phyloP scores from a whole-genome alignment of 2,888 invertebrate genomes.

The Hirudinaria manillensis region DNA sequence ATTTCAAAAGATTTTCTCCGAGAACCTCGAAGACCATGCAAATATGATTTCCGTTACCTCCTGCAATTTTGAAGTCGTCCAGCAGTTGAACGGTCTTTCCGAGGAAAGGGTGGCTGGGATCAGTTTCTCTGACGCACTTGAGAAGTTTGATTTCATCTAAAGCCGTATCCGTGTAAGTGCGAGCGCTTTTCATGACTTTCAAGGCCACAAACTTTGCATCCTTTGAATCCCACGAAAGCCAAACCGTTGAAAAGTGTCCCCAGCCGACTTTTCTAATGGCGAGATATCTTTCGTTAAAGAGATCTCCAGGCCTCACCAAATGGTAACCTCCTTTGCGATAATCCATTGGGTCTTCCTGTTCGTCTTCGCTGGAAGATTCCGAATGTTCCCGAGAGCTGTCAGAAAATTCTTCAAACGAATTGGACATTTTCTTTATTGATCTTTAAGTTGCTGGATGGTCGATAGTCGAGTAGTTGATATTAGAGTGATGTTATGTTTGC shows the following conservation, averaged over 20 bases:
- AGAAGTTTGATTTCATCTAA: constrained; percentile 96
- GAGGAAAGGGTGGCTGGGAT: constrained; percentile 81
- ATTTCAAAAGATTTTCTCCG: constrained; percentile 91
- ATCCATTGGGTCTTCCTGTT: no score
- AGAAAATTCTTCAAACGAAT: no score
- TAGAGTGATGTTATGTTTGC: no score
- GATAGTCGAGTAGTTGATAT: no score
- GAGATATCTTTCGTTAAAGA: constrained; percentile 86
- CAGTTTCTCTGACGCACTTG: constrained; percentile 74
- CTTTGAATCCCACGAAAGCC: no score
- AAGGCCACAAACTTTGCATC: constrained; percentile 79
- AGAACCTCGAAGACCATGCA: constrained; percentile 99
- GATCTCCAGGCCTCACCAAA: constrained; percentile 64
- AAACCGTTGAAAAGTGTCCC: background rate
- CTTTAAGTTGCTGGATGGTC: no score
- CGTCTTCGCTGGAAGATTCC: no score
- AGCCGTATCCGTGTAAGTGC: constrained; percentile 97
- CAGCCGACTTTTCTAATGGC: background rate
- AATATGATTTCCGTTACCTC: constrained; percentile 91
- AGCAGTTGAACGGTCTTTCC: constrained; percentile 93
- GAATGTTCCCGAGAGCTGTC: no score
- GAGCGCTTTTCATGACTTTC: constrained; percentile 97
- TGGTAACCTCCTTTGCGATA: no score
- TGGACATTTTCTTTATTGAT: no score
- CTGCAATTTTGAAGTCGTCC: constrained; percentile 95